A percentile compares a stretch with the other conserved stretches of the same genome.
Conservation (phyloP, 2,113 vertebrate genomes). For the Apodemus speciosus region DNA sequence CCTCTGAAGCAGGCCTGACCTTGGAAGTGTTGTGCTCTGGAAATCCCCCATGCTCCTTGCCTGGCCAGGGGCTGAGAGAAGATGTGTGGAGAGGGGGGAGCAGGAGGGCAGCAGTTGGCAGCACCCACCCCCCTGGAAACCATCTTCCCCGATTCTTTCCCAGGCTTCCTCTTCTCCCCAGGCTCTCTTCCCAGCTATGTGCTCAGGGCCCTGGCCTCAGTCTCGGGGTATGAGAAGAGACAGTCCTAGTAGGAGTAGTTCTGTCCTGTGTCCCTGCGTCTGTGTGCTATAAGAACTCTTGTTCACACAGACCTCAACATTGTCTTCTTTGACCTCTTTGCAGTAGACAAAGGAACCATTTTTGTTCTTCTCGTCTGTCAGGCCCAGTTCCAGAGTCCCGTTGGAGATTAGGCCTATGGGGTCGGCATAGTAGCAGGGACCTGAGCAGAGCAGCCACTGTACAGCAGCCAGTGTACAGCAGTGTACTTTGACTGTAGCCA, state of each 20-base stretch:
- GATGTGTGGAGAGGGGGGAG: neutral
- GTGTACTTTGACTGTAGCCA: neutral
- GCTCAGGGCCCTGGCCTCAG: neutral
- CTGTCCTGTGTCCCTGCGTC: neutral
- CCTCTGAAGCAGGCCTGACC: constrained; percentile 53
- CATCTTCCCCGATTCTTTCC: constrained; percentile 44
- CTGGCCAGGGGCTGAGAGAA: neutral
- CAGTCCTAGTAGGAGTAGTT: neutral
- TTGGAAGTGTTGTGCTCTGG: constrained; percentile 57
- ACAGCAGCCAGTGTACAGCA: no score
- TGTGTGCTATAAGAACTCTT: neutral
- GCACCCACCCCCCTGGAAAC: constrained; percentile 64
- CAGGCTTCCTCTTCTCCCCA: neutral
- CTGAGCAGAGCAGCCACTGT: no score
- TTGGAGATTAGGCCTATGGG: neutral
- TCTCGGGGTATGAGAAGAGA: neutral
- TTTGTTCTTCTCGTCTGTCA: neutral
- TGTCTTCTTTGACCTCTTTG: neutral
- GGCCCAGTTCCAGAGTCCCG: neutral
- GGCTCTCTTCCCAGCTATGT: neutral
- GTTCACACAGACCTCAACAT: no score
- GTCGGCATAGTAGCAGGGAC: neutral
- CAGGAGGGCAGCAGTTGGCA: constrained; percentile 50
- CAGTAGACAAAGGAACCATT: neutral
- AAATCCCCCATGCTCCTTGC: constrained; percentile 65